Evolutionary conservation across 1,140 invertebrate species (phyloP).

Genomic region (Drosophila aff.): DNA sequence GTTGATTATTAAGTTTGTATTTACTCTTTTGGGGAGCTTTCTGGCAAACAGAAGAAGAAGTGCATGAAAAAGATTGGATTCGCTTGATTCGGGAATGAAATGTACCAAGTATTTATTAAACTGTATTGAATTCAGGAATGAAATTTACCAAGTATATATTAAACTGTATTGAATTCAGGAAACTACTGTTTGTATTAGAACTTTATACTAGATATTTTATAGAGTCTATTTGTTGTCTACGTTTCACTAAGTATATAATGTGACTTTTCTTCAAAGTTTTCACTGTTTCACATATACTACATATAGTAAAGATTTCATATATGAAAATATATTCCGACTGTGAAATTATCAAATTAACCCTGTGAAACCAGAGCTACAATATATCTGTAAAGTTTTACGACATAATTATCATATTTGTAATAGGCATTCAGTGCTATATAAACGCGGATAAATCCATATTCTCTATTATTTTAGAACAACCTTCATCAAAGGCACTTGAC

Average conservation of each 20-base stretch:
- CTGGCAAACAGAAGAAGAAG: too few species aligned
- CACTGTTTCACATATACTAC: background rate
- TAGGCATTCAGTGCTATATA: slow-evolving; percentile 18
- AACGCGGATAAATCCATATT: background rate
- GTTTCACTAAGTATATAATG: too few species aligned
- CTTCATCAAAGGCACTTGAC: background rate
- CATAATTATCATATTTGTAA: slow-evolving; percentile 7
- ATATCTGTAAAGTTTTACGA: background rate
- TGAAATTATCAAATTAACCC: slow-evolving; percentile 13
- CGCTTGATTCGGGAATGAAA: background rate
- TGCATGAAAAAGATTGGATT: too few species aligned
- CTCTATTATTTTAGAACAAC: background rate
- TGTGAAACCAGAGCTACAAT: background rate
- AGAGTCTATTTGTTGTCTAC: too few species aligned
- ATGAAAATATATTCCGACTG: background rate
- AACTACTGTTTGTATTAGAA: background rate
- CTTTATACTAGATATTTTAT: background rate
- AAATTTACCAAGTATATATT: too few species aligned
- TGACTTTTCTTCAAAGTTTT: background rate
- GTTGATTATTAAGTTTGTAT: too few species aligned
- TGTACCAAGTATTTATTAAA: background rate
- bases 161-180: background rate
- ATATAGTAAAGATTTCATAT: background rate
- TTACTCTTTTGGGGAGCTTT: too few species aligned
- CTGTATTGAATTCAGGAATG: background rate